Conservation (phyloP, 2,797 vertebrate species). For the Borostomias antarcticus region DNA sequence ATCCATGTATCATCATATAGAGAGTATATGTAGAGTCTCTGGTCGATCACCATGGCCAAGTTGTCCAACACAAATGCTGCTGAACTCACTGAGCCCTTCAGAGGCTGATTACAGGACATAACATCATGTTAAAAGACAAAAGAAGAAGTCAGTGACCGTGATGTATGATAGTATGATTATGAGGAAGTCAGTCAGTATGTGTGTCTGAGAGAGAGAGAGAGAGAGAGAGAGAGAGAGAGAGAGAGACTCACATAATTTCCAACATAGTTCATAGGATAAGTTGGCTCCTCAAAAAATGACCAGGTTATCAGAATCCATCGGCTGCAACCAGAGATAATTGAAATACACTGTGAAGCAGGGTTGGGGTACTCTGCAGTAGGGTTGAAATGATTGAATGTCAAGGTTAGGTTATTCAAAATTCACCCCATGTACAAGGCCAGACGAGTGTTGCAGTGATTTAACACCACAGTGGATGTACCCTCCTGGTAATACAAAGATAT, state of each 20-base stretch:
- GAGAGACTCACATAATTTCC: conserved; percentile 3
- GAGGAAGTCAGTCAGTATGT: too few relatives aligned
- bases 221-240: neutral
- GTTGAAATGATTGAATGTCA: neutral
- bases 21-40: conserved; percentile 9
- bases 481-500: conserved; percentile 2
- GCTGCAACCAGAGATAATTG: neutral
- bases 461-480: neutral
- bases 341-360: neutral
- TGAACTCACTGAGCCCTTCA: conserved; percentile 5
- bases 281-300: conserved; percentile 9
- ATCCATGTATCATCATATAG: conserved; percentile 1
- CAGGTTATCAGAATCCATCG: conserved; percentile 5
- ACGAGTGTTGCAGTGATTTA: conserved; percentile 6
- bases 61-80: conserved; percentile 17
- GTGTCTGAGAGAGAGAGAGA: too few relatives aligned
- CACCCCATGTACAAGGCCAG: conserved; percentile 11
- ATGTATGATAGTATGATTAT: too few relatives aligned
- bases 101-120: neutral
- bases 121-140: neutral
- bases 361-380: neutral
- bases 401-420: neutral
- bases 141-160: neutral
- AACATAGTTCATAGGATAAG: neutral
- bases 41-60: conserved; percentile 14